Percentiles rank a stretch among this genome's conserved stretches.
Evolutionary conservation across 1,140 invertebrate species (phyloP).

Genomic region (Uloborus diversus): DNA sequence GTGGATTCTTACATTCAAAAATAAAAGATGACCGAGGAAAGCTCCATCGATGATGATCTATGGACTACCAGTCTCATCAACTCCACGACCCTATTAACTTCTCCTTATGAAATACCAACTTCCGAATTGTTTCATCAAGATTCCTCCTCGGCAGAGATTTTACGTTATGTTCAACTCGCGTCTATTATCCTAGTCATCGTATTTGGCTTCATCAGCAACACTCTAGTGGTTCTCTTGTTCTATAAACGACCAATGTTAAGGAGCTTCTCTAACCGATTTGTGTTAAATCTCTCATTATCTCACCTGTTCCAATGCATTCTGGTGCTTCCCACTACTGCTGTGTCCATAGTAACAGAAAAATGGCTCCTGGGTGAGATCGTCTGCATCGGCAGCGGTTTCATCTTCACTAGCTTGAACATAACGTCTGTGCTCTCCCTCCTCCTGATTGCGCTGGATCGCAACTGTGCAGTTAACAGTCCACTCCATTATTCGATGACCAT

Average conservation of each 20-base stretch:
- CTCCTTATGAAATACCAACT: no score
- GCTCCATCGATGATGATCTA: no score
- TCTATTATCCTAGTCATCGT: slow-evolving; percentile 61
- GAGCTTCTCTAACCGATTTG: slow-evolving; percentile 75
- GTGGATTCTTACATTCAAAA: no score
- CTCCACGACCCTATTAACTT: no score
- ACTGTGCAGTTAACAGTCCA: slow-evolving; percentile 86
- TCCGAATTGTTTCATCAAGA: no score
- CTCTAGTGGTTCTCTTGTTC: slow-evolving; percentile 71
- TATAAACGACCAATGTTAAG: slow-evolving; percentile 70
- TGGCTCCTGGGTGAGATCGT: slow-evolving; percentile 64
- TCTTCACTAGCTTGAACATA: slow-evolving; percentile 69
- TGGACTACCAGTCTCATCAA: no score
- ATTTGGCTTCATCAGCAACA: slow-evolving; percentile 68
- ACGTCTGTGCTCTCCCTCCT: slow-evolving; percentile 77
- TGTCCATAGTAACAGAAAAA: slow-evolving; percentile 62
- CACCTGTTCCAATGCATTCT: slow-evolving; percentile 73
- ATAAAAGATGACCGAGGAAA: no score
- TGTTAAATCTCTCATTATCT: slow-evolving; percentile 75
- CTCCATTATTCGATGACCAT: slow-evolving; percentile 82
- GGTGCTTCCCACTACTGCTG: slow-evolving; percentile 71
- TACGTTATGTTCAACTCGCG: slow-evolving; percentile 18
- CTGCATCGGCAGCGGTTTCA: slow-evolving; percentile 69
- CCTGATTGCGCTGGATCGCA: slow-evolving; percentile 85
- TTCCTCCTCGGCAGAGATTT: not conserved